Conservation (phyloP, 2,888 invertebrate species). For the Acronicta psi region DNA sequence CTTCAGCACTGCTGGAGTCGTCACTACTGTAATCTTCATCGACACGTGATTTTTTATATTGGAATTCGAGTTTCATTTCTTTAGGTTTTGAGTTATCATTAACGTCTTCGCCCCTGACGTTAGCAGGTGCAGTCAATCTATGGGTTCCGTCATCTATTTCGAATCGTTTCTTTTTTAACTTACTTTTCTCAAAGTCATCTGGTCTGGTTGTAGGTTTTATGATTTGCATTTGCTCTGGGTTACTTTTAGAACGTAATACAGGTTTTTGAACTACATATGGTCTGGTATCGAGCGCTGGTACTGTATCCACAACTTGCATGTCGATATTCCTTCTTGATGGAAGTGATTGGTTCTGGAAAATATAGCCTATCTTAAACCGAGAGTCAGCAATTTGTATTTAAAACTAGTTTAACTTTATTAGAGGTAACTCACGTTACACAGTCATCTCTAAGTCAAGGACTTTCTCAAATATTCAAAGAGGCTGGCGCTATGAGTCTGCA, state of each 20-base stretch:
- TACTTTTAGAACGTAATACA: neutral
- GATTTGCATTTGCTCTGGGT: neutral
- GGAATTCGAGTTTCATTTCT: neutral
- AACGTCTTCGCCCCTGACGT: neutral
- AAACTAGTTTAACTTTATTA: neutral
- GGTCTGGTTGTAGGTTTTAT: conserved; percentile 6
- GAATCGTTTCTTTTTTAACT: neutral
- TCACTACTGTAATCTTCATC: neutral
- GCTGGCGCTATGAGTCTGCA: no score
- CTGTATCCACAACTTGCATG: conserved; percentile 3
- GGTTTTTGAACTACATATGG: neutral
- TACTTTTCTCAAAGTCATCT: neutral
- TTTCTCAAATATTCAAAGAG: no score
- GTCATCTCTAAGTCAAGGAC: no score
- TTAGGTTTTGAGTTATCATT: neutral
- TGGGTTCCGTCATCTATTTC: neutral
- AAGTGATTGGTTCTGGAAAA: conserved; percentile 39
- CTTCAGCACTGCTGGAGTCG: neutral
- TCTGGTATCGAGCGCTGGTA: neutral
- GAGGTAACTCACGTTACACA: no score
- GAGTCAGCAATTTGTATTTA: neutral
- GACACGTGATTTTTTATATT: neutral
- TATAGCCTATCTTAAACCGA: conserved; percentile 27
- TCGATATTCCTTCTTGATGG: conserved; percentile 3
- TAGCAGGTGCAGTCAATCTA: neutral